Evolutionary conservation across 2,113 vertebrate genomes (phyloP), one percentile per base, ranked within the genome.

Genomic region (Nesogale talazaci): DNA sequence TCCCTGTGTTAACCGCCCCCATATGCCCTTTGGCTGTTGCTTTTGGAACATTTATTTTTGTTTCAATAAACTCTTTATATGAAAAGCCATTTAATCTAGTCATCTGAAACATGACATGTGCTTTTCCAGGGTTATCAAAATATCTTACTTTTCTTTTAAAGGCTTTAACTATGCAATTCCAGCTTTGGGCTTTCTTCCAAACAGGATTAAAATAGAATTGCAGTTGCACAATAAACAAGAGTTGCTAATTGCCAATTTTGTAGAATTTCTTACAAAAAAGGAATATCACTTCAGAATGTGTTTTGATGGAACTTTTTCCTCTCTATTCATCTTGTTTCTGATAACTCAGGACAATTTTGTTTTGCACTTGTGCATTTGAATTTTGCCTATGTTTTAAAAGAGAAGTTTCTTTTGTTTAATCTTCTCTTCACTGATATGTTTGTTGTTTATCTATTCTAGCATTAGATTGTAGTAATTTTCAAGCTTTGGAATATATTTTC

Each of bases 141-240:
- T 78, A 97, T 29, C 38, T 93, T 96, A 82, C 56, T 96, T 75
- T 92, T 95, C 95, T 96, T 83, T 82, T 52, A 96, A 56, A 93
- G 79, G 38, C 76, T 89, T 88, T 96, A 94, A 95, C 78, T 94
- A 90, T 95, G 94, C 94, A 96, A 61, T 86, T 94, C 94, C 46
- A 91, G 42, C 94, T 84, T 96, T 29, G 89, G 1, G 0, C n/a
- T 93, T 77, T 78, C 67, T 96, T 97, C 96, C 72, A 86, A 74
- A 93, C 46, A 78, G 31, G 9, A 90, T 89, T 84, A 77, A 97
- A 96, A 56, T 94, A 92, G 97, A 96, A 88, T 90, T 94, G 89
- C 95, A 97, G 91, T 97, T 95, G 95, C 93, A 95, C 92, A 97
- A 96, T 95, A 96, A 97, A 96, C 96, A 97, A 96, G 94, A 94